Evolutionary conservation across 1,140 invertebrate species (phyloP).

Genomic region (Hypothenemus hampei): DNA sequence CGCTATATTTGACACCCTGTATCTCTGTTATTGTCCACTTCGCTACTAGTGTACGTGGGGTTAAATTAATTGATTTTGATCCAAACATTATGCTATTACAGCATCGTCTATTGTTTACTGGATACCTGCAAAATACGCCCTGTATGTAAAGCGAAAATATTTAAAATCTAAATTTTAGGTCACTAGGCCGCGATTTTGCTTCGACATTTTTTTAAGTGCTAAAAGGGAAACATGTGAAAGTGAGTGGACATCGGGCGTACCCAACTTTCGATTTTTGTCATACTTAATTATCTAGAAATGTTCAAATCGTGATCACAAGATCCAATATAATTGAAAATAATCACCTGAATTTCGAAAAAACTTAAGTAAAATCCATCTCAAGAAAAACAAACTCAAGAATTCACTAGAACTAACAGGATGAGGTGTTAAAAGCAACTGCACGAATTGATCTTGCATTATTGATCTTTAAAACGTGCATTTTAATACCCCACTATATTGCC

Average conservation of each 20-base stretch:
- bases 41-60: no score
- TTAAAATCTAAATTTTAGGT: slow-evolving; percentile 4
- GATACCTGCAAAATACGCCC: no score
- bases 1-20: no score
- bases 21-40: no score
- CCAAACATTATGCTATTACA: no score
- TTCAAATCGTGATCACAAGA: not conserved
- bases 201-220: slow-evolving; percentile 2
- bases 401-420: slow-evolving; percentile 6
- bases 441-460: slow-evolving; percentile 7
- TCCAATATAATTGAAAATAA: not conserved
- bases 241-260: slow-evolving; percentile 1
- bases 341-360: not conserved
- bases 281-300: not conserved
- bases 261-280: slow-evolving; percentile 8
- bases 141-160: no score
- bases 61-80: no score
- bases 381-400: not conserved
- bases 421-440: slow-evolving; percentile 4
- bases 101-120: no score
- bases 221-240: slow-evolving; percentile 11
- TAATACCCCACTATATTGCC: slow-evolving; percentile 2
- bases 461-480: slow-evolving; percentile 17
- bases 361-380: slow-evolving; percentile 16
- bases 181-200: slow-evolving; percentile 1